phyloP scores from a whole-genome alignment of 53 echinoderm and acorn worm species.

The Apostichopus leukothele region DNA sequence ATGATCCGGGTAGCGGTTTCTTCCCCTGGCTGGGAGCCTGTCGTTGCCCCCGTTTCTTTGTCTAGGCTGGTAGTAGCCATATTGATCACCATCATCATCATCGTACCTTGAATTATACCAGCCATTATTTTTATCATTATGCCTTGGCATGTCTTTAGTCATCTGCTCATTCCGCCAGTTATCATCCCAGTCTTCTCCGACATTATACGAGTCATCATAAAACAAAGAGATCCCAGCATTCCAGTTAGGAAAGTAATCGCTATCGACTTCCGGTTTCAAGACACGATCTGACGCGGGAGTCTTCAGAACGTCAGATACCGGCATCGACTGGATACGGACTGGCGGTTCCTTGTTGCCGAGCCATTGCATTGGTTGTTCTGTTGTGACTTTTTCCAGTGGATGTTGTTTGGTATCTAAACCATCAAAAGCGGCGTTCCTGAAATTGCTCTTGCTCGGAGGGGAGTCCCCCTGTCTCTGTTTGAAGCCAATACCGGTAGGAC shows the following conservation, averaged over 20 bases:
- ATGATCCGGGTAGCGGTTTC: not conserved
- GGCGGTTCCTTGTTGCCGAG: not conserved
- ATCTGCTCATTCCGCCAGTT: conserved; percentile 19
- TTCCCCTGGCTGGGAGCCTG: not conserved
- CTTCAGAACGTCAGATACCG: not conserved
- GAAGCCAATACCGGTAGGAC: not conserved
- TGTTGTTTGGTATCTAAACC: not conserved
- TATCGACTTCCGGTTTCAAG: conserved; percentile 14
- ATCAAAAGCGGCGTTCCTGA: not conserved
- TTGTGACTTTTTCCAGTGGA: conserved; percentile 12
- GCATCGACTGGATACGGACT: not conserved
- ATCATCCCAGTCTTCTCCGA: conserved; percentile 25
- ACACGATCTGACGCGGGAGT: not conserved
- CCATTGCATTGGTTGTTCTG: conserved; percentile 38
- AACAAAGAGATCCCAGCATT: conserved; percentile 13
- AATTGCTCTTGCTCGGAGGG: not conserved
- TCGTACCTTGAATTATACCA: conserved; percentile 19
- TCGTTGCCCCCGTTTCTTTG: conserved; percentile 34
- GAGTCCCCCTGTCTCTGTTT: not conserved
- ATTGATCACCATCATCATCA: conserved; percentile 5
- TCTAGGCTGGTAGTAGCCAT: conserved; percentile 38
- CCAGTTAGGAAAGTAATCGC: conserved; percentile 36
- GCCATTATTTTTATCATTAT: conserved; percentile 1
- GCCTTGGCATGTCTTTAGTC: not conserved
- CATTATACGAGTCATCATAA: conserved; percentile 26